Conservation (phyloP, 2,888 invertebrate genomes). For the Adelognathus sp. region DNA sequence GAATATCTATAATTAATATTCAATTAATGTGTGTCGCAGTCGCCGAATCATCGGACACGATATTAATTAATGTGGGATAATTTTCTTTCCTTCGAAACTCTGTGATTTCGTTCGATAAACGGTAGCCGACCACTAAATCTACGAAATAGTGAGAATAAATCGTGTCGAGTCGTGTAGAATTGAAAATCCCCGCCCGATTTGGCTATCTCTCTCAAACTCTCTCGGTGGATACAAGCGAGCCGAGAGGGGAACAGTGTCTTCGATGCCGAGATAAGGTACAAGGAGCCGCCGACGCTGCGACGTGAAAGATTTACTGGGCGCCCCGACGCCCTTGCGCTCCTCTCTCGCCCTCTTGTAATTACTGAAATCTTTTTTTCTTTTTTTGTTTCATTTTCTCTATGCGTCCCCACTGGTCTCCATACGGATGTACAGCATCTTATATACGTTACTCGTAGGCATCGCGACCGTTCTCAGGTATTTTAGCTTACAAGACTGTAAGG, state of each 20-base stretch:
- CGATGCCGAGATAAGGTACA: constrained; percentile 57
- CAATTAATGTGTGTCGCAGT: constrained; percentile 14
- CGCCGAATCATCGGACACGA: constrained; percentile 4
- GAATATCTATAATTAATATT: constrained; percentile 36
- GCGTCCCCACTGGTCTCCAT: constrained; percentile 3
- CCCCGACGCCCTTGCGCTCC: constrained; percentile 66
- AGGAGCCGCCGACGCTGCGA: constrained; percentile 51
- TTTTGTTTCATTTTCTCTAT: constrained; percentile 28
- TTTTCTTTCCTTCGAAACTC: constrained; percentile 1
- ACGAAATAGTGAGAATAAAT: constrained; percentile 73
- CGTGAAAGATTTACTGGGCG: constrained; percentile 72
- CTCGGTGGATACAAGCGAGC: constrained; percentile 52
- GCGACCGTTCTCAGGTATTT: not conserved
- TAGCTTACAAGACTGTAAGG: not conserved
- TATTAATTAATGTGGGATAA: constrained; percentile 49
- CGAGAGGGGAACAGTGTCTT: constrained; percentile 36
- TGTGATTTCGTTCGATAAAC: constrained; percentile 58
- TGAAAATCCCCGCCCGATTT: constrained; percentile 62
- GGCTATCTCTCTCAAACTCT: too few species aligned
- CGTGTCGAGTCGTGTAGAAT: constrained; percentile 42
- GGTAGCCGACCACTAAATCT: constrained; percentile 72
- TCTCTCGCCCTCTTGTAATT: constrained; percentile 69
- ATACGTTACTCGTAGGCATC: not conserved
- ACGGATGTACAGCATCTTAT: not conserved
- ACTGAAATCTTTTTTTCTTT: constrained; percentile 62